Conservation (phyloP, 2,797 vertebrate genomes). For the Alauda arvensis region DNA sequence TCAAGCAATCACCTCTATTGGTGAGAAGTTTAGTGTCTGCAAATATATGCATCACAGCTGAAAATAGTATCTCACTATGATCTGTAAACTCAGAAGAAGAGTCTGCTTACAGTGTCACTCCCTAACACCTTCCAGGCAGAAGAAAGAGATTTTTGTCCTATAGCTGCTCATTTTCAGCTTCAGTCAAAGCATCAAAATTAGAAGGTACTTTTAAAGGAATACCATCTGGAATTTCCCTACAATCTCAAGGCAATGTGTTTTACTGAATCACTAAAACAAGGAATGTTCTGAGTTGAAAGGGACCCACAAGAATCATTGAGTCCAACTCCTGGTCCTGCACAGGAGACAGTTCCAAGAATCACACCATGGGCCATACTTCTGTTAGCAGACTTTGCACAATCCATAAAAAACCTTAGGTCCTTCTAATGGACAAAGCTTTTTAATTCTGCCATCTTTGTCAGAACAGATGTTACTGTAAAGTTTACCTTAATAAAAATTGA, state of each 20-base stretch:
- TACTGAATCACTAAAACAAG: not conserved
- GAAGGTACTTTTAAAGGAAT: not conserved
- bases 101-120: not conserved
- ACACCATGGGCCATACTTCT: not conserved
- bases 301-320: not conserved
- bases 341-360: not conserved
- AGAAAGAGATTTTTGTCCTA: not conserved
- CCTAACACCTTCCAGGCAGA: not conserved
- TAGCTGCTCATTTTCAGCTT: conserved; percentile 3
- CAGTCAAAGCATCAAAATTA: not conserved
- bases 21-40: not conserved
- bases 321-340: not conserved
- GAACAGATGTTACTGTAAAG: not conserved
- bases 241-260: not conserved
- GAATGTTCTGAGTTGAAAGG: not conserved
- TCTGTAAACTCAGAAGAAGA: not conserved
- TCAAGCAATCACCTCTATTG: not conserved
- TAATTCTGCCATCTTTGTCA: not conserved
- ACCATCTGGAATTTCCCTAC: not conserved
- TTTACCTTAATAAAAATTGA: not conserved
- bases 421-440: not conserved
- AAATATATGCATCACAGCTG: conserved; percentile 2
- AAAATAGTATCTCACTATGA: not conserved
- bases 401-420: not conserved
- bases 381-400: not conserved